Conservation (phyloP, 2,113 vertebrate species). For the Nothocercus nigrocapillus region DNA sequence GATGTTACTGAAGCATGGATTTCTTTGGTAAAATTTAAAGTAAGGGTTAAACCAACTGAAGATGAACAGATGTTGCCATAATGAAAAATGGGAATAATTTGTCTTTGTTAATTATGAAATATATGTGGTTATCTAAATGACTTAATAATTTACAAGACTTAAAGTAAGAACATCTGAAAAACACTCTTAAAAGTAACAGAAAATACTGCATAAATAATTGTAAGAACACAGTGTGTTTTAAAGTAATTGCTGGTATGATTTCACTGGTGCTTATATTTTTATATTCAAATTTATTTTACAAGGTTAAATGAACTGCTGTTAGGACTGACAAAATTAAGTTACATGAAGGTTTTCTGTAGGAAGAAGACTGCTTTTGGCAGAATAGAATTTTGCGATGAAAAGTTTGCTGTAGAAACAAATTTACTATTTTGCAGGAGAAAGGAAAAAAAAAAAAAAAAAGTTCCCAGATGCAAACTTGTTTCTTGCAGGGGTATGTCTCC, state of each 20-base stretch:
- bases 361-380: neutral
- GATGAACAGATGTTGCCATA: neutral
- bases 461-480: neutral
- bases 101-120: neutral
- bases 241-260: conserved; percentile 19
- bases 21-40: neutral
- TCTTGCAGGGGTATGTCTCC: neutral
- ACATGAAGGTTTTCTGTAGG: neutral
- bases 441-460: too few relatives aligned
- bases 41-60: neutral
- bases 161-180: neutral
- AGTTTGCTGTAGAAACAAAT: neutral
- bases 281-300: conserved; percentile 22
- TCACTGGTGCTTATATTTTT: conserved; percentile 41
- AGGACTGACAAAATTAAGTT: neutral
- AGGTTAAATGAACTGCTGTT: conserved; percentile 30
- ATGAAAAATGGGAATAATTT: neutral
- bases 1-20: neutral
- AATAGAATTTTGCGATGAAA: neutral
- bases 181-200: neutral
- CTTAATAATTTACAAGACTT: neutral
- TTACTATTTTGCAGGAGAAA: neutral
- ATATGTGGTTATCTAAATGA: neutral
- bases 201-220: conserved; percentile 2
- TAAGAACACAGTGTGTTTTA: neutral